Conservation (phyloP, 1,140 invertebrate species). For the Pachyrhynchus sulphureomaculatus region DNA sequence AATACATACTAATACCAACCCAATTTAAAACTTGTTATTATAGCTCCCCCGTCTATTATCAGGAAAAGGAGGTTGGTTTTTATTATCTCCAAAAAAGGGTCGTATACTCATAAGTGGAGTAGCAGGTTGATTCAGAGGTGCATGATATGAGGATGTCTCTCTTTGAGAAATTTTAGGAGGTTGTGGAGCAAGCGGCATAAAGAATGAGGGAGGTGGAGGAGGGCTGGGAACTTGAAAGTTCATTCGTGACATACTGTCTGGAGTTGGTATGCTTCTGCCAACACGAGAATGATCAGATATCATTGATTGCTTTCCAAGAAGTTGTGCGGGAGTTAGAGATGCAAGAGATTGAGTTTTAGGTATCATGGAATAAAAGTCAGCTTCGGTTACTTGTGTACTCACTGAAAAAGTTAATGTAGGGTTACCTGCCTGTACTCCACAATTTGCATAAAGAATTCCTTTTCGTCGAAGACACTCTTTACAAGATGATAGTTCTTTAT, state of each 20-base stretch:
- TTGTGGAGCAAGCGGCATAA: not conserved
- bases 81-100: not conserved
- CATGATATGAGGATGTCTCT: not conserved
- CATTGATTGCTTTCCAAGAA: constrained; percentile 33
- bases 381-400: constrained; percentile 34
- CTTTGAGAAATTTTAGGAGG: too few species aligned
- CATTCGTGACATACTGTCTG: not conserved
- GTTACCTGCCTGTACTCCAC: constrained; percentile 24
- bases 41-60: constrained; percentile 1
- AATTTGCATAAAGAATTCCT: constrained; percentile 9
- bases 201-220: constrained; percentile 1
- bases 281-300: not conserved
- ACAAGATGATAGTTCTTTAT: constrained; percentile 27
- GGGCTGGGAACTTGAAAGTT: not conserved
- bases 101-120: not conserved
- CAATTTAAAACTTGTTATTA: not conserved
- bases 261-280: not conserved
- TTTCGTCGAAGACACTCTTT: constrained; percentile 29
- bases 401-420: constrained; percentile 24
- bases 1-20: not conserved
- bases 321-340: constrained; percentile 43
- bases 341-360: constrained; percentile 43
- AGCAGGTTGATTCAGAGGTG: not conserved
- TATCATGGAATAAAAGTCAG: constrained; percentile 33
- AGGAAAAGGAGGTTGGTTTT: not conserved